A percentile compares a stretch with the other conserved stretches of the same genome.
Evolutionary conservation across 2,888 invertebrate species (phyloP).

Genomic region (Cheilosia vernalis): DNA sequence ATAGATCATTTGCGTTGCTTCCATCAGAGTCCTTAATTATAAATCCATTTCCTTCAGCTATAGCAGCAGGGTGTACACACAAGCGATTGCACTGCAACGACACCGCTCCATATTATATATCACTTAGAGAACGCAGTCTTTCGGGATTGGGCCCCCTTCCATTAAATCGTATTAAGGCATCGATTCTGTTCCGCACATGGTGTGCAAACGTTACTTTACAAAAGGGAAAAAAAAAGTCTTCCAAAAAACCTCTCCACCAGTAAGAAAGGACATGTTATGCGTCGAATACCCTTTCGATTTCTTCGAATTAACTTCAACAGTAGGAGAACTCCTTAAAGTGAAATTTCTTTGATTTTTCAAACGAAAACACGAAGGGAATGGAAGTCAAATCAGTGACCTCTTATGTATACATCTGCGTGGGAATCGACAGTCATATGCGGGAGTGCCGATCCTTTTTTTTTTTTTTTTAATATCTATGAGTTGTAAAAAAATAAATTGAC

Average conservation of each 20-base stretch:
- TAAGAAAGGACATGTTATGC: constrained; percentile 44
- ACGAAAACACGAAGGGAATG: constrained; percentile 22
- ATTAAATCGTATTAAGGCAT: constrained; percentile 8
- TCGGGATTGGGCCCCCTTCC: background rate
- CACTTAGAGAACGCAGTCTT: background rate
- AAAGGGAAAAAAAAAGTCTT: constrained; percentile 23
- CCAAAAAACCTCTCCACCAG: constrained; percentile 18
- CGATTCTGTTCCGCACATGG: constrained; percentile 36
- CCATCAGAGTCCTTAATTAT: constrained; percentile 28
- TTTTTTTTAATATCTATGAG: background rate
- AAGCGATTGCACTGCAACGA: background rate
- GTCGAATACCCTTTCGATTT: constrained; percentile 46
- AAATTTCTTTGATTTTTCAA: constrained; percentile 6
- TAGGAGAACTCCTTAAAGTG: constrained; percentile 8
- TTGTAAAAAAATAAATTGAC: background rate
- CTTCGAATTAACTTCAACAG: constrained; percentile 17
- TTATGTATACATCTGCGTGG: constrained; percentile 53
- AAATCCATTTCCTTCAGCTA: constrained; percentile 27
- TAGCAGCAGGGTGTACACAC: constrained; percentile 8
- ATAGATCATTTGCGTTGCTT: constrained; percentile 19
- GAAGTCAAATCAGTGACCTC: constrained; percentile 50
- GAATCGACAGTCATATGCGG: constrained; percentile 52
- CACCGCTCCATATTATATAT: constrained; percentile 8
- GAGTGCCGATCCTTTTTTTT: constrained; percentile 37
- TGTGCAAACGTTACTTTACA: background rate